A percentile compares a stretch with the other conserved stretches of the same genome.
These are phyloP conservation scores for Pteropus rufus DNA, from an alignment of 2,797 vertebrate genomes.

Conservation along the genomic window DNA sequence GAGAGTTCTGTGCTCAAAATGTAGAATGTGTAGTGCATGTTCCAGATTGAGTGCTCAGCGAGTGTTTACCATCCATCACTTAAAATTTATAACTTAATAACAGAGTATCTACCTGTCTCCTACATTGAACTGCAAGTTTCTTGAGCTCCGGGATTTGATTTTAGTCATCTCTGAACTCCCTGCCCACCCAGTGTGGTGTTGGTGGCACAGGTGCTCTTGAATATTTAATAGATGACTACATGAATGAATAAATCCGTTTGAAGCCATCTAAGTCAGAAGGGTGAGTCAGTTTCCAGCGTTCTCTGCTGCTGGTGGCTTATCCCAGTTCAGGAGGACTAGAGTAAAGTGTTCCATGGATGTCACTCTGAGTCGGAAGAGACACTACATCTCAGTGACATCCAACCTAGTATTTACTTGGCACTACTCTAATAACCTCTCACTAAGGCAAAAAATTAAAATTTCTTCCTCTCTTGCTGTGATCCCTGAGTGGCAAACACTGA, in stretches of 20 bases:
- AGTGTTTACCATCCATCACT: neutral
- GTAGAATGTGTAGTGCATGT: neutral
- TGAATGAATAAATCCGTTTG: constrained; percentile 55
- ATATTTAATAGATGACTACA: constrained; percentile 55
- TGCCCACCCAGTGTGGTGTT: neutral
- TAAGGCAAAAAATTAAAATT: constrained; percentile 72
- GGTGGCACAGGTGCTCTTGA: constrained; percentile 39
- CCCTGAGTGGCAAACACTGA: constrained; percentile 49
- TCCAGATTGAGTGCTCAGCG: neutral
- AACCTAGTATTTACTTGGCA: constrained; percentile 23
- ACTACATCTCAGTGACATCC: neutral
- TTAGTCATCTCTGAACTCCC: constrained; percentile 69
- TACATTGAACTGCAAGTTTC: constrained; percentile 36
- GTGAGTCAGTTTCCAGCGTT: neutral
- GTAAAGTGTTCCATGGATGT: neutral
- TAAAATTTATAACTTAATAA: neutral
- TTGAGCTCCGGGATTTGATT: constrained; percentile 57
- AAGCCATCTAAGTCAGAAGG: constrained; percentile 26
- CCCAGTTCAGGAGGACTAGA: neutral
- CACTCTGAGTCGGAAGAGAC: constrained; percentile 25
- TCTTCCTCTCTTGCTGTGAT: constrained; percentile 65
- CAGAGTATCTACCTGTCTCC: neutral
- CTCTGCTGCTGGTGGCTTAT: neutral
- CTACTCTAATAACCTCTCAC: constrained; percentile 51
- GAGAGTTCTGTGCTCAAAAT: neutral